A percentile compares a stretch with the other conserved stretches of the same genome.
These are phyloP conservation scores for Bombus haemorrhoidalis DNA, from an alignment of 1,140 invertebrate species.

Conservation along the genomic window DNA sequence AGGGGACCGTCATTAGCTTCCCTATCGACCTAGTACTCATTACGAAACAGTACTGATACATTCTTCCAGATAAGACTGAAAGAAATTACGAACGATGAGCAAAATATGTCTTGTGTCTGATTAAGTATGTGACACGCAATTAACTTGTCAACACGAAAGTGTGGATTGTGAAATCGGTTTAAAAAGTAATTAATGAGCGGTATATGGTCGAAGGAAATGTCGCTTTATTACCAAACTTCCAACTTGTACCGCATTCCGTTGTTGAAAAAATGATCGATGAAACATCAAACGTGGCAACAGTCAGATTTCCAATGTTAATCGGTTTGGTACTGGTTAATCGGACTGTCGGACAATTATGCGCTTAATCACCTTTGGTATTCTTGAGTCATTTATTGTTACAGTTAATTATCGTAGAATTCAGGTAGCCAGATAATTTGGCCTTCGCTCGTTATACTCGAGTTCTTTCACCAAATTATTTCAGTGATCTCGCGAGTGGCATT, in stretches of 20 bases:
- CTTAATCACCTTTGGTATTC: not conserved
- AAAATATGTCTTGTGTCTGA: not conserved
- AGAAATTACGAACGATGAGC: not conserved
- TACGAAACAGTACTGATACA: not conserved
- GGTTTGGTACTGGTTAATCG: not conserved
- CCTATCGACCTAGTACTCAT: not conserved
- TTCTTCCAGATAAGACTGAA: not conserved
- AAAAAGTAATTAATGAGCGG: not conserved
- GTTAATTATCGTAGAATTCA: not conserved
- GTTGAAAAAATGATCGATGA: not conserved
- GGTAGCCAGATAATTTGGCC: not conserved
- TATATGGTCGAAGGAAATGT: not conserved
- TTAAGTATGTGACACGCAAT: not conserved
- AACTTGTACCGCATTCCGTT: constrained; percentile 7
- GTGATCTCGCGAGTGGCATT: not conserved
- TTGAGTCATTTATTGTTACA: not conserved
- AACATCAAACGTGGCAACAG: not conserved
- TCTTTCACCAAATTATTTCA: not conserved
- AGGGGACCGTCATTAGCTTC: not conserved
- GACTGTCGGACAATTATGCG: not conserved
- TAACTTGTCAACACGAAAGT: not conserved
- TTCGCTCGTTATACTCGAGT: not conserved
- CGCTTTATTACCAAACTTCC: constrained; percentile 14
- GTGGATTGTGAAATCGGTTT: not conserved
- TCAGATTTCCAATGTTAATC: not conserved